phyloP scores from a whole-genome alignment of 2,797 vertebrate genomes.

The Tiaroga cobitis region DNA sequence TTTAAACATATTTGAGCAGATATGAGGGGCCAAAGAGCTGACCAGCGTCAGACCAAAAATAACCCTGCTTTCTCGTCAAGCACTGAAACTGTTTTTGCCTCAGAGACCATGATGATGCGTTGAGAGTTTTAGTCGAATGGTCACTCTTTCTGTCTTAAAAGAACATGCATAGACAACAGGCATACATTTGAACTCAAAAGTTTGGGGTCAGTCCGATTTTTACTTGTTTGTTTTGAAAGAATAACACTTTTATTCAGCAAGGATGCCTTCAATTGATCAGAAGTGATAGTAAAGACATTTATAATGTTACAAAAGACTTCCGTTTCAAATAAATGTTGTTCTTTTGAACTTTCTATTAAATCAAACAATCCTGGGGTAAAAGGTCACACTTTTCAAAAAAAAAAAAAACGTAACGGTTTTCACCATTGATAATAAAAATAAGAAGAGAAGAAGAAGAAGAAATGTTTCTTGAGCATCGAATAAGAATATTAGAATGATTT shows the following conservation, averaged over 20 bases:
- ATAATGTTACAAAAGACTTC: background rate
- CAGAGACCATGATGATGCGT: background rate
- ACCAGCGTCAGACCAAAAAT: conserved; percentile 5
- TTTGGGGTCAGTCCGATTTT: background rate
- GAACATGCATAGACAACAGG: background rate
- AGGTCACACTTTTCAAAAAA: too few relatives aligned
- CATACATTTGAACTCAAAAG: background rate
- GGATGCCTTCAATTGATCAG: background rate
- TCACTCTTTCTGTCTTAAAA: background rate
- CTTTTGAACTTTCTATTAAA: background rate
- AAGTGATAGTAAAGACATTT: background rate
- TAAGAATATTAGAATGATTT: background rate
- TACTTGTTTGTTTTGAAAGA: background rate
- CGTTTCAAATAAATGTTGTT: background rate
- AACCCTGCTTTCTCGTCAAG: background rate
- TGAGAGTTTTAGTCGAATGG: background rate
- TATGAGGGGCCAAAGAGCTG: background rate
- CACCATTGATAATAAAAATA: too few relatives aligned
- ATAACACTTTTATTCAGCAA: background rate
- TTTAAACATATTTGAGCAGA: conserved; percentile 18
- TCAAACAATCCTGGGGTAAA: background rate
- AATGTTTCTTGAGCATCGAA: background rate
- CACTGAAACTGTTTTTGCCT: background rate
- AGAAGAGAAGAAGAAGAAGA: fast-evolving
- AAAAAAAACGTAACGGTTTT: too few relatives aligned